Base-by-base conservation (phyloP, 2,888 invertebrate genomes). In the Aleiodes testaceus region DNA sequence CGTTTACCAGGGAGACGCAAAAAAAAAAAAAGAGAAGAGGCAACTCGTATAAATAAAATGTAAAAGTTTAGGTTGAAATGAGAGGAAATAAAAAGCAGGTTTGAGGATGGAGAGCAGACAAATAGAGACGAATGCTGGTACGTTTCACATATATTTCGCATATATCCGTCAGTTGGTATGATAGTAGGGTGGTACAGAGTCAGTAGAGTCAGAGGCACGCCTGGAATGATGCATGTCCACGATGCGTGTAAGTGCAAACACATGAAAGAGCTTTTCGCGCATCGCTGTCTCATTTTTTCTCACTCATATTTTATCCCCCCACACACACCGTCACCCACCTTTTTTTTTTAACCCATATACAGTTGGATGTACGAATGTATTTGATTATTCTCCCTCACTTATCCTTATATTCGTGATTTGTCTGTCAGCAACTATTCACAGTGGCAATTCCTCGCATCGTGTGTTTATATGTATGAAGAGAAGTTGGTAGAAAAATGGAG, bases 51-150 rank as follows among this genome's bases (percentile, higher is more conserved):
- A 45, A 63, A 45, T 45, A 63, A 63, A 44, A 18, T 36, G n/a
- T 44, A 61, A 44, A 63, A 45, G n/a, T 63, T 63, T 45, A 45
- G 44, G 45, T 63, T 44, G 14, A 59, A 16, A 63, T 12, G 18
- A 45, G 44, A 45, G 63, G 7, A 16, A 59, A 59, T 59, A 59
- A 59, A 63, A 63, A 45, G n/a, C 22, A 45, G 63, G 18, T 59
- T n/a, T 11, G 16, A 42, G 59, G 7, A 42, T 59, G 53, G 53
- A 26, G 59, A 42, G 59, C 59, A 36, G 59, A 59, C 45, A 63
- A 63, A 63, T 63, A 22, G 63, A 63, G 63, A 63, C 63, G 63
- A 63, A 63, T 63, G 63, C 45, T n/a, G 45, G 22, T 45, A 63
- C 45, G 22, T 63, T 63, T 36, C n/a, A 44, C 63, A 45, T 63